Base-by-base conservation (phyloP, 2,888 invertebrate genomes). In the Aquatica leii region DNA sequence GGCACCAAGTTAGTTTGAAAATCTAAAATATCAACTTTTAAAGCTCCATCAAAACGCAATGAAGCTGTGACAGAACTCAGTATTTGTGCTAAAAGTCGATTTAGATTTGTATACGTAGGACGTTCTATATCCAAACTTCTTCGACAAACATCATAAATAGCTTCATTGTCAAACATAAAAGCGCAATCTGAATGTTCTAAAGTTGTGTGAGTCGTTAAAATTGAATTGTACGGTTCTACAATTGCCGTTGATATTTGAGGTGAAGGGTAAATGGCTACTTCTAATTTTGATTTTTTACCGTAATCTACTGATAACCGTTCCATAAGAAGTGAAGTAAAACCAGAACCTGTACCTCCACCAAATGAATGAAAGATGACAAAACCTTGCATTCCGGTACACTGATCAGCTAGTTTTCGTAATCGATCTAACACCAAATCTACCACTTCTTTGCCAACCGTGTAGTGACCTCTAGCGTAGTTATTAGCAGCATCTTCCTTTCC, bases 401-500 rank as follows among this genome's bases (percentile, higher is more conserved):
- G 84, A 68, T 87, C 87, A 2, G 91, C 84, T 70, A 90, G 81
- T 76, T 89, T 91, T 59, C 90, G 81, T 62, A 91, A 84, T 34
- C 90, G 82, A 73, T 89, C 86, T 79, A 88, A 84, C 1, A 90
- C 89, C 1, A 87, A 86, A 87, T 52, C 92, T 86, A 49, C 91
- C 85, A 75, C 91, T 90, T 37, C 88, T 88, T 55, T 49, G 31
- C 57, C 48, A 17, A 48, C 88, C 55, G 92, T 90, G 81, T 93
- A 92, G 77, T 92, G 91, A 24, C 24, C 24, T 24, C 24, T 24
- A 24, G 24, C 24, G 6, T 24, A 24, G 6, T 24, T 24, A 6
- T 93, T 93, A n/a, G 93, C 93, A 1, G 93, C 92, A 78, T 93
- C 92, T 77, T 93, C 93, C 77, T 93, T 93, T 65, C 92, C 92